Evolutionary conservation across 2,113 vertebrate species (phyloP).

Genomic region (Oostethus manadensis): DNA sequence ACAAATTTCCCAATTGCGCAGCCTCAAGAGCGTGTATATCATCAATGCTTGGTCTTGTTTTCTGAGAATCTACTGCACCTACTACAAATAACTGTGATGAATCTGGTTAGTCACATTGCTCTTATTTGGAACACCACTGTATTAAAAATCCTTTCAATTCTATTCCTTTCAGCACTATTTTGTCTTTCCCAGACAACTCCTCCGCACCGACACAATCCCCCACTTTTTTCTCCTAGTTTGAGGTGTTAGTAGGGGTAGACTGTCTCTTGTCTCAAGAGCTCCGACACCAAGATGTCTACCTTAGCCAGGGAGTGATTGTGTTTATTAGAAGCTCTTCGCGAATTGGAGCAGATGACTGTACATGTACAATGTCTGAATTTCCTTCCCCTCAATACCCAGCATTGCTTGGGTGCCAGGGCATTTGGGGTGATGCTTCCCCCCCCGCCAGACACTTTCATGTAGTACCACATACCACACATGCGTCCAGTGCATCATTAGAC

Average conservation of each 20-base stretch:
- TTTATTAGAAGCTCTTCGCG: constrained; percentile 46
- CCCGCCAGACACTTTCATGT: neutral
- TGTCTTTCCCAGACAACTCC: constrained; percentile 27
- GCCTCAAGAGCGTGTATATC: too few relatives aligned
- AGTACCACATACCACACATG: neutral
- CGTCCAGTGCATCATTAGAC: constrained; percentile 13
- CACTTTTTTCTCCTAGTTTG: constrained; percentile 38
- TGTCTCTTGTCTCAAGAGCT: constrained; percentile 54
- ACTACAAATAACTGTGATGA: too few relatives aligned
- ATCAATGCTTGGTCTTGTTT: too few relatives aligned
- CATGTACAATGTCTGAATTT: constrained; percentile 7
- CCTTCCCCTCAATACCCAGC: constrained; percentile 12
- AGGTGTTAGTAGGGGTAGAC: constrained; percentile 28
- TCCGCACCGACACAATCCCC: constrained; percentile 13
- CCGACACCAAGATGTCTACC: constrained; percentile 51
- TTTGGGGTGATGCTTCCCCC: constrained; percentile 19
- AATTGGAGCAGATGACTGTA: constrained; percentile 12
- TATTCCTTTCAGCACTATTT: constrained; percentile 6
- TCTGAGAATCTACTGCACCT: too few relatives aligned
- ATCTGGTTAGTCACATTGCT: too few relatives aligned
- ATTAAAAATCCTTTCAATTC: too few relatives aligned
- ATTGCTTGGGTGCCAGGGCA: constrained; percentile 28
- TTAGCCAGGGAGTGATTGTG: constrained; percentile 37
- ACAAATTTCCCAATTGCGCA: too few relatives aligned
- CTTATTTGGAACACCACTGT: too few relatives aligned